These are phyloP conservation scores for Drosophila leontia DNA, from an alignment of 1,140 invertebrate genomes.

Conservation along the genomic window DNA sequence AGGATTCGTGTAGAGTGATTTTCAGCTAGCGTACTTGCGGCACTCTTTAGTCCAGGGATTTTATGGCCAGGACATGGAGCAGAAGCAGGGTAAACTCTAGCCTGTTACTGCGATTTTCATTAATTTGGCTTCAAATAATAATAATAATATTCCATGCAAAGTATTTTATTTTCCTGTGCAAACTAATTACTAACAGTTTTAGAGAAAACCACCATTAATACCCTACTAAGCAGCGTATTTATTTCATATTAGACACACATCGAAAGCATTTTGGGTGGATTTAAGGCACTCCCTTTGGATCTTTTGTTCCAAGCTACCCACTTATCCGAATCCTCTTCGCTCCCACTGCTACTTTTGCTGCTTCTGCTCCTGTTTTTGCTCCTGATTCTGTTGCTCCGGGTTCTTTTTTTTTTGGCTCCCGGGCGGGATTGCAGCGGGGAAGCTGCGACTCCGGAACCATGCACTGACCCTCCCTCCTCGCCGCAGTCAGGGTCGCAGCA, in stretches of 20 bases:
- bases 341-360: not conserved
- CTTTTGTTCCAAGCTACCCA: conserved; percentile 1
- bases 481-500: conserved; percentile 64
- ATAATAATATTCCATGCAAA: not conserved
- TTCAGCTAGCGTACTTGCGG: too few species aligned
- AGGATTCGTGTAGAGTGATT: too few species aligned
- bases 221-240: not conserved
- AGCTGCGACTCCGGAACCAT: conserved; percentile 27
- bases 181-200: not conserved
- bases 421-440: conserved; percentile 23
- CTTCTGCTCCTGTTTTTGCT: conserved; percentile 6
- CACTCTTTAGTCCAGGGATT: too few species aligned
- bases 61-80: too few species aligned
- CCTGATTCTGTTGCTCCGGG: not conserved
- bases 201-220: not conserved
- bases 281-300: not conserved
- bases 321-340: too few species aligned
- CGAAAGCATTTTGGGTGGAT: not conserved
- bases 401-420: conserved; percentile 12
- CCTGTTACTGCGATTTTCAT: too few species aligned
- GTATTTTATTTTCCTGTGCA: not conserved
- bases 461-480: conserved; percentile 25
- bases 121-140: not conserved
- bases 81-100: too few species aligned
- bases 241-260: conserved; percentile 8